Evolutionary conservation across 2,113 vertebrate genomes (phyloP).

Genomic region (Thymallus thymallus): DNA sequence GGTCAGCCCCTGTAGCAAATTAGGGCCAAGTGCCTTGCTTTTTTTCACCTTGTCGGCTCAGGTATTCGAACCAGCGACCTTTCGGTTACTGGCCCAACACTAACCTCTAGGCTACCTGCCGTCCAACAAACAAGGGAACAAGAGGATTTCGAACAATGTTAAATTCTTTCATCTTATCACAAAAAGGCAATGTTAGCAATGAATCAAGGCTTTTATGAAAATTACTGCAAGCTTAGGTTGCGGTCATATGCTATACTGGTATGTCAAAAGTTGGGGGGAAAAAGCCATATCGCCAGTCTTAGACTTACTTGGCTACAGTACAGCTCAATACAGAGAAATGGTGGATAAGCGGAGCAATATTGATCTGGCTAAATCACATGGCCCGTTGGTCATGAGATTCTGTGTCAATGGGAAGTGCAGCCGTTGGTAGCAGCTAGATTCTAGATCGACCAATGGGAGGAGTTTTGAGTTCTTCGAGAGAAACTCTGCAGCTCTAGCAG

Average conservation of each 20-base stretch:
- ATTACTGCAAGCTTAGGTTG: background rate
- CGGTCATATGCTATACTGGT: background rate
- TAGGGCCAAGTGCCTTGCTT: too few species aligned
- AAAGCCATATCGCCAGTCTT: background rate
- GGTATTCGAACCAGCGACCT: too few species aligned
- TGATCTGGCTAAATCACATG: background rate
- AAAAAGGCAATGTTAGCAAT: background rate
- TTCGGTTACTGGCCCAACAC: too few species aligned
- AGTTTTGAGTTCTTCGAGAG: background rate
- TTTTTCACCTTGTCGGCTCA: too few species aligned
- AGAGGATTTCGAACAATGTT: too few species aligned
- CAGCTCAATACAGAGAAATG: background rate
- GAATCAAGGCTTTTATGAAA: background rate
- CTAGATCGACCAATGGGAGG: background rate
- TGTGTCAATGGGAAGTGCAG: constrained; percentile 11
- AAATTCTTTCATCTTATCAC: too few species aligned
- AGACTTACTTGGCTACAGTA: background rate
- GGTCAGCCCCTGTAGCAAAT: too few species aligned
- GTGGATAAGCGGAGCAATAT: background rate
- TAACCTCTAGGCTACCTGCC: too few species aligned
- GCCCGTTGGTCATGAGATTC: background rate
- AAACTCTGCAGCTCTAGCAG: background rate
- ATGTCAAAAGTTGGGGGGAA: background rate
- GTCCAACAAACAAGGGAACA: too few species aligned
- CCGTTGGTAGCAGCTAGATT: background rate